These are phyloP conservation scores for Piaya cayana DNA, from an alignment of 2,113 vertebrate genomes.

Conservation along the genomic window DNA sequence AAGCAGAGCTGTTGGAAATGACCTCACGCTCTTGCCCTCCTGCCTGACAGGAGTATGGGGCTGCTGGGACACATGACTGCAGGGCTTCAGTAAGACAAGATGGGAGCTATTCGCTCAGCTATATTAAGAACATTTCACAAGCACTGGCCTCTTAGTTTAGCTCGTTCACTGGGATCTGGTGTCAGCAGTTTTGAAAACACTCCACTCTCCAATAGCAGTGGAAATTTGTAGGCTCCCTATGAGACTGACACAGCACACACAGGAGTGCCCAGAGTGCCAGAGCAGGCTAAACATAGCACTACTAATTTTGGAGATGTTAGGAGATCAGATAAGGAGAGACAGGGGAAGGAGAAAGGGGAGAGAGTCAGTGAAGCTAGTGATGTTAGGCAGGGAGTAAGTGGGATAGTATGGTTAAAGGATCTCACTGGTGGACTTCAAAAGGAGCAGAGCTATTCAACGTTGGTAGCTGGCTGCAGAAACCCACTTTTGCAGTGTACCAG, in stretches of 20 bases:
- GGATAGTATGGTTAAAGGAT: neutral
- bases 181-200: slow-evolving; percentile 64
- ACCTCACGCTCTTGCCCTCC: slow-evolving; percentile 31
- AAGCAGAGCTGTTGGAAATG: slow-evolving; percentile 8
- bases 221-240: slow-evolving; percentile 28
- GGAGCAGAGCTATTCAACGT: neutral
- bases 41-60: neutral
- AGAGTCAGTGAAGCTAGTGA: neutral
- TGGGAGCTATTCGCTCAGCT: slow-evolving; percentile 37
- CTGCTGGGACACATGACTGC: slow-evolving; percentile 33
- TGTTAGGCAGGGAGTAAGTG: neutral
- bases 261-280: neutral
- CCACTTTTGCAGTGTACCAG: neutral
- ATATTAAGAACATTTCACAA: slow-evolving; percentile 67
- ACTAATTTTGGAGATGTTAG: slow-evolving; percentile 49
- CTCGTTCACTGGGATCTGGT: slow-evolving; percentile 43
- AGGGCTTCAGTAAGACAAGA: slow-evolving; percentile 53
- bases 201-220: slow-evolving; percentile 31
- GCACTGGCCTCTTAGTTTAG: slow-evolving; percentile 33
- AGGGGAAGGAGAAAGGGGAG: neutral
- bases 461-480: neutral
- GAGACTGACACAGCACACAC: neutral
- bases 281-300: slow-evolving; percentile 54
- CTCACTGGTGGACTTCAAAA: neutral
- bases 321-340: neutral